Conservation (phyloP, 2,797 vertebrate species). For the Mormyrus proboscirostris region DNA sequence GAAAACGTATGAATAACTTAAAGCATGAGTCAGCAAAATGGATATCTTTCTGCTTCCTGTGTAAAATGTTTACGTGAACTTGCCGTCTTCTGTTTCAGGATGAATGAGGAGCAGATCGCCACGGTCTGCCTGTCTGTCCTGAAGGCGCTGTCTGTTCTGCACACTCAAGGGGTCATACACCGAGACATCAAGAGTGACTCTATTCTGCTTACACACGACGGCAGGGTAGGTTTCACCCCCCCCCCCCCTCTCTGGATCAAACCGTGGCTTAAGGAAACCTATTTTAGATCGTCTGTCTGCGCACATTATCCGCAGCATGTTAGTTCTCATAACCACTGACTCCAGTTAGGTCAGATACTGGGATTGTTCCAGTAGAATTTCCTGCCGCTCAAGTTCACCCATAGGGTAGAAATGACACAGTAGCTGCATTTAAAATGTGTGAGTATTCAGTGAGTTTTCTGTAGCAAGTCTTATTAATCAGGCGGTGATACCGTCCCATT, state of each 20-base stretch:
- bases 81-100: constrained; percentile 53
- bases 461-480: neutral
- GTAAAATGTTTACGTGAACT: neutral
- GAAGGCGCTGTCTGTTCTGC: constrained; percentile 81
- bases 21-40: neutral
- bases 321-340: neutral
- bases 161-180: constrained; percentile 90
- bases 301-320: neutral
- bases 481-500: neutral
- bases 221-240: constrained; percentile 62
- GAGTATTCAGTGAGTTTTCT: neutral
- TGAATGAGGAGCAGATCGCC: constrained; percentile 94
- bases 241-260: neutral
- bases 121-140: constrained; percentile 86
- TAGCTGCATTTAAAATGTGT: neutral
- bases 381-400: neutral
- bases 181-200: constrained; percentile 97
- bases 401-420: neutral
- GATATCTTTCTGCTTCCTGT: neutral
- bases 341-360: neutral
- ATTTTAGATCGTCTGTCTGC: neutral
- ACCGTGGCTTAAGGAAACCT: neutral
- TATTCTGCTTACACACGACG: constrained; percentile 89
- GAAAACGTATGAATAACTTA: neutral
- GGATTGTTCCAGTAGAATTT: neutral